These are phyloP conservation scores for Ormyrus rosae DNA, from an alignment of 2,888 invertebrate species.

Conservation along the genomic window DNA sequence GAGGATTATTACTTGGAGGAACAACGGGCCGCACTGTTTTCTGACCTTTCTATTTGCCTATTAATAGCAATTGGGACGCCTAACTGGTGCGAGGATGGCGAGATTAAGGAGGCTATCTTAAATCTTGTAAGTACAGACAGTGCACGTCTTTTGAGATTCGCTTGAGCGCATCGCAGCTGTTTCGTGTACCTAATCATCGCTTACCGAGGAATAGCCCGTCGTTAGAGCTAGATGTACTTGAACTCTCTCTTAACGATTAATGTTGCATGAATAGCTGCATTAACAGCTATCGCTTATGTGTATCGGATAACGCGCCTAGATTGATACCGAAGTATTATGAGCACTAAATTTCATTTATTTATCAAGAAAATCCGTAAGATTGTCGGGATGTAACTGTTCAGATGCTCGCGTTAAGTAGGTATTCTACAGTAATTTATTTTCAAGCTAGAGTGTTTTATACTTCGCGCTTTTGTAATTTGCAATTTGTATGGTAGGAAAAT, in stretches of 20 bases:
- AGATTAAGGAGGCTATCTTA: slow-evolving; percentile 8
- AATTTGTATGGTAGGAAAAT: too few relatives aligned
- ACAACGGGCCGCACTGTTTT: too few relatives aligned
- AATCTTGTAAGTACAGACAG: slow-evolving; percentile 29
- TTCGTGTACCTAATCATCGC: neutral
- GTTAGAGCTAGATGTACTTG: slow-evolving; percentile 18
- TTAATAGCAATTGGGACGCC: too few relatives aligned
- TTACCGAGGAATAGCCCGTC: slow-evolving; percentile 16
- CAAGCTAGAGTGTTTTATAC: too few relatives aligned
- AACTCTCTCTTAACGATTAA: slow-evolving; percentile 8
- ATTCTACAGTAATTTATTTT: too few relatives aligned
- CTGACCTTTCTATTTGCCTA: too few relatives aligned
- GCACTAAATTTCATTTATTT: too few relatives aligned
- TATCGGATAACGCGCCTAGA: neutral
- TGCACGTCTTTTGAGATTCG: neutral
- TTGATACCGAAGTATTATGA: neutral
- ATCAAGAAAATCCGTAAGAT: too few relatives aligned
- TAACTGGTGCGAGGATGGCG: slow-evolving; percentile 3
- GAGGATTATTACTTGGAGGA: too few relatives aligned
- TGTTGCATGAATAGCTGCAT: slow-evolving; percentile 14
- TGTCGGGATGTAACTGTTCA: too few relatives aligned
- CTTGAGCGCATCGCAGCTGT: neutral
- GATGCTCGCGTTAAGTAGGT: too few relatives aligned
- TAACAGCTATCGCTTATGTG: neutral
- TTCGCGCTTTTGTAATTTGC: too few relatives aligned